phyloP scores from a whole-genome alignment of 2,797 vertebrate species.

The Heterohyrax brucei region DNA sequence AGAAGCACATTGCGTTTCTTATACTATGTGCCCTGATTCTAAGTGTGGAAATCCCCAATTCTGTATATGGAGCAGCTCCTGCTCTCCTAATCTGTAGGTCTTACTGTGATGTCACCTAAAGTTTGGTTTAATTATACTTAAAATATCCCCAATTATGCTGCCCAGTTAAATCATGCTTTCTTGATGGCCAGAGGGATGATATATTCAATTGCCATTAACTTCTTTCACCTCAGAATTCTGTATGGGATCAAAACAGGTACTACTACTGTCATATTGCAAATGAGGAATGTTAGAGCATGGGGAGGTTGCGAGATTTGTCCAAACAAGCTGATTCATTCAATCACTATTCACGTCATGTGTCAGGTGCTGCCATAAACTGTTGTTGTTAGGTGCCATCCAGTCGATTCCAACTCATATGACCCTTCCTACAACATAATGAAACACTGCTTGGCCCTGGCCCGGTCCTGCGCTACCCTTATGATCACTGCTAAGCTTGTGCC shows the following conservation, averaged over 20 bases:
- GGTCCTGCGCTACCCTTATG: too few species aligned
- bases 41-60: neutral
- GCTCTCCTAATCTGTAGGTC: neutral
- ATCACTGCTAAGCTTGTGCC: too few species aligned
- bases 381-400: too few species aligned
- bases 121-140: constrained; percentile 12
- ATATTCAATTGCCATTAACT: neutral
- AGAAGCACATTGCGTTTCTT: neutral
- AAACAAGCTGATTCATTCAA: neutral
- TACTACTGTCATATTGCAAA: neutral
- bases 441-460: too few species aligned
- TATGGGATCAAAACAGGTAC: neutral
- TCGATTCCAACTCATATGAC: too few species aligned
- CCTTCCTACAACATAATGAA: too few species aligned
- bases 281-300: neutral
- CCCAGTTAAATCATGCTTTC: neutral
- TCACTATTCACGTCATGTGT: neutral
- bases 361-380: neutral
- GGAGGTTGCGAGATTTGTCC: neutral
- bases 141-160: neutral
- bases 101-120: neutral
- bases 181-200: neutral
- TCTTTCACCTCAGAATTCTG: neutral
- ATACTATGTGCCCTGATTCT: rapidly evolving
- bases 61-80: neutral